phyloP scores from a whole-genome alignment of 2,888 invertebrate genomes.

The Andrena praecox region DNA sequence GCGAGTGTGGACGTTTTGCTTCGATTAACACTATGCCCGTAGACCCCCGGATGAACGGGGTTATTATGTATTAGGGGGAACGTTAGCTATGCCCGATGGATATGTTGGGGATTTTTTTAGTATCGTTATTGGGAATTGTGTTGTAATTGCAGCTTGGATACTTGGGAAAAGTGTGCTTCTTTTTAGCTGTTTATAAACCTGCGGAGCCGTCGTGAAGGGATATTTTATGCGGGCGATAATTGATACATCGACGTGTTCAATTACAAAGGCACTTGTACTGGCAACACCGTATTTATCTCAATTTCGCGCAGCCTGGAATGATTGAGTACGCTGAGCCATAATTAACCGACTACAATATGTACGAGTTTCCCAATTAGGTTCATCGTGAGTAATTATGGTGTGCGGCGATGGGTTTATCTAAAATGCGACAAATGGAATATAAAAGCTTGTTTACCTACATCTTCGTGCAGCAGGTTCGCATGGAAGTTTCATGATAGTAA shows the following conservation, averaged over 20 bases:
- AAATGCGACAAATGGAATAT: not conserved
- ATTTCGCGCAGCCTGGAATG: not conserved
- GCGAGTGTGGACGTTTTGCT: not conserved
- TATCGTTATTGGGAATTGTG: no score
- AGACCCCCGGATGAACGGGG: no score
- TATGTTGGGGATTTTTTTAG: no score
- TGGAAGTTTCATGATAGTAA: not conserved
- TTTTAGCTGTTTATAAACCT: no score
- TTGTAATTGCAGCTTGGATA: no score
- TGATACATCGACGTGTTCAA: not conserved
- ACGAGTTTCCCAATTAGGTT: constrained; percentile 1
- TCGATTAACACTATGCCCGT: no score
- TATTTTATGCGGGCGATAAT: not conserved
- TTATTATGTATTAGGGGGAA: no score
- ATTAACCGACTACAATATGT: not conserved
- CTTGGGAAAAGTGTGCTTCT: no score
- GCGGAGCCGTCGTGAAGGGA: not conserved
- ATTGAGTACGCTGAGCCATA: not conserved
- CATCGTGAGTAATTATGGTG: not conserved
- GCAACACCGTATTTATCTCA: not conserved
- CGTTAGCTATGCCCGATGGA: no score
- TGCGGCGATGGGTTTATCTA: not conserved
- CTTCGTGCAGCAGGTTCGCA: not conserved
- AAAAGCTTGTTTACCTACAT: not conserved
- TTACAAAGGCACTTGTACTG: not conserved